Evolutionary conservation across 2,888 invertebrate species (phyloP).

Genomic region (Mamestra brassicae): DNA sequence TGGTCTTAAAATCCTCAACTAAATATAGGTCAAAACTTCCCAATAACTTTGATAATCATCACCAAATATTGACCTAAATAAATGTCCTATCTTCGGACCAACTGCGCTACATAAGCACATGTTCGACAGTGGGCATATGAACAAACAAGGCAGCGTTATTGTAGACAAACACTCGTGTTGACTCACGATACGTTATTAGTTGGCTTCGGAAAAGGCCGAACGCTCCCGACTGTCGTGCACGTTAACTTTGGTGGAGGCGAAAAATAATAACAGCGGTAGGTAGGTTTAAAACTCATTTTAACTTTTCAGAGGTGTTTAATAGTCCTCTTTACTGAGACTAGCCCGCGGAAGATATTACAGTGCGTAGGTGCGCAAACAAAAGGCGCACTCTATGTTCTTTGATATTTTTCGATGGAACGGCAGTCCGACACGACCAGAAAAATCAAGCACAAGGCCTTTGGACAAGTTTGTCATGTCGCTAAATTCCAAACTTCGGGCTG

Average conservation of each 20-base stretch:
- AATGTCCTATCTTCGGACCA: conserved; percentile 3
- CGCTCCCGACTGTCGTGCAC: conserved; percentile 8
- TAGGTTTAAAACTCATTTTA: background rate
- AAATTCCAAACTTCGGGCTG: too few relatives aligned
- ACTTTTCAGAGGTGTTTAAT: background rate
- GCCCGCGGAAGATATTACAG: background rate
- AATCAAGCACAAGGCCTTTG: too few relatives aligned
- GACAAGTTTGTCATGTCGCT: too few relatives aligned
- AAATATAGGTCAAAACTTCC: conserved; percentile 7
- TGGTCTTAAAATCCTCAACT: background rate
- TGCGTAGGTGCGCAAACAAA: too few relatives aligned
- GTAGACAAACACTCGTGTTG: conserved; percentile 61
- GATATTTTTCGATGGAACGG: too few relatives aligned
- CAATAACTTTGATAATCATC: background rate
- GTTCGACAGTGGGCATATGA: conserved; percentile 40
- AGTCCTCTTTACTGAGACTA: background rate
- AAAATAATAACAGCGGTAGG: background rate
- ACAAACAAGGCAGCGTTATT: conserved; percentile 61
- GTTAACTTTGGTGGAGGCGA: background rate
- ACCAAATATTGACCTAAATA: conserved; percentile 22
- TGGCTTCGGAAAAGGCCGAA: conserved; percentile 42
- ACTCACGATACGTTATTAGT: conserved; percentile 58
- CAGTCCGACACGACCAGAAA: too few relatives aligned
- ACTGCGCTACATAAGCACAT: conserved; percentile 31
- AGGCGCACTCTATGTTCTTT: too few relatives aligned